Percentiles rank a stretch among this genome's conserved stretches.
Evolutionary conservation across 2,113 vertebrate species (phyloP).

Genomic region (Hippocampus comes): DNA sequence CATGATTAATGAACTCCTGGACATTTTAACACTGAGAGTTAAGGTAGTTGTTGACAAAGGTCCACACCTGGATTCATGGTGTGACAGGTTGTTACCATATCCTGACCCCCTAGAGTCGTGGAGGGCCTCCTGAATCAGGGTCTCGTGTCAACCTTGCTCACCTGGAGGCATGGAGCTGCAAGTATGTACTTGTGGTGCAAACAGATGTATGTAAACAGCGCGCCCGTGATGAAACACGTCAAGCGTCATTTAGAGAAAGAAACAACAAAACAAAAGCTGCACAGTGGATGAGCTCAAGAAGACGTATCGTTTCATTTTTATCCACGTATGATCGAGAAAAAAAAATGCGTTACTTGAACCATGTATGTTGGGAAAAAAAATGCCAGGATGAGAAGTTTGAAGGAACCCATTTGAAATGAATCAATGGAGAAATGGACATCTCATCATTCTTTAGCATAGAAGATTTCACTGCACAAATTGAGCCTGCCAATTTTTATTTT

Average conservation of each 20-base stretch:
- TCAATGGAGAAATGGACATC: neutral
- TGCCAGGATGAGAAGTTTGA: neutral
- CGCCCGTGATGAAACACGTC: constrained; percentile 12
- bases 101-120: constrained; percentile 11
- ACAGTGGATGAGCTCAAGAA: neutral
- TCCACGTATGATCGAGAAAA: too few relatives aligned
- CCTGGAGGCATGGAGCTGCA: constrained; percentile 46
- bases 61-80: constrained; percentile 13
- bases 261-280: neutral
- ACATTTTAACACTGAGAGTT: constrained; percentile 16
- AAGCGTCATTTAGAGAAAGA: neutral
- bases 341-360: too few relatives aligned
- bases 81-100: constrained; percentile 30
- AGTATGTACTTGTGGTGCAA: constrained; percentile 26
- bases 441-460: neutral
- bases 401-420: neutral
- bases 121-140: constrained; percentile 36
- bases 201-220: constrained; percentile 11
- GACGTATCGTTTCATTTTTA: neutral
- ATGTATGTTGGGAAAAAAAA: too few relatives aligned
- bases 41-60: constrained; percentile 10
- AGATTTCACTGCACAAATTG: neutral
- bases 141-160: constrained; percentile 35
- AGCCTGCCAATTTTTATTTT: neutral
- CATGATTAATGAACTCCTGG: constrained; percentile 32